These are phyloP conservation scores for Plodia interpunctella DNA, from an alignment of 1,140 invertebrate species.

Conservation along the genomic window DNA sequence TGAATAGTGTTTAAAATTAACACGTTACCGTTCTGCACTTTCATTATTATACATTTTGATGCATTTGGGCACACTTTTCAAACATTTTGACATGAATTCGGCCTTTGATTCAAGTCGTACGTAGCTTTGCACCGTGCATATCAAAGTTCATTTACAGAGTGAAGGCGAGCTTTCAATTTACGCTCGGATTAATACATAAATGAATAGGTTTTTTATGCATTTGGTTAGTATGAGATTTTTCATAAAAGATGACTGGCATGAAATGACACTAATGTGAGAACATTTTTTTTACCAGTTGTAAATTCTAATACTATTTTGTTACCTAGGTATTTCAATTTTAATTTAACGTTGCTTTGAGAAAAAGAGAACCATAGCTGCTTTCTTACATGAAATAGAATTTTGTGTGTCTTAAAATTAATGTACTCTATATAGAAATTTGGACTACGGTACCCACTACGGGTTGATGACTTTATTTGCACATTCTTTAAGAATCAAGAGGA, in stretches of 20 bases:
- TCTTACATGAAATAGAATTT: no score
- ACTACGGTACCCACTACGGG: no score
- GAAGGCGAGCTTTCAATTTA: constrained; percentile 3
- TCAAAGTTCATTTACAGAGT: constrained; percentile 12
- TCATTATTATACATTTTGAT: constrained; percentile 22
- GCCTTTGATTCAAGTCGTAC: constrained; percentile 33
- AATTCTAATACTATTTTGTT: no score
- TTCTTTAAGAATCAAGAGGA: no score
- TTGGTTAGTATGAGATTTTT: not conserved
- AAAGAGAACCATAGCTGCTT: no score
- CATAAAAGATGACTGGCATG: not conserved
- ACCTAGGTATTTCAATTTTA: no score
- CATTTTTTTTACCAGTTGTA: no score
- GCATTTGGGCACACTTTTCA: constrained; percentile 41
- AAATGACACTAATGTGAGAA: not conserved
- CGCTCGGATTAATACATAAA: not conserved
- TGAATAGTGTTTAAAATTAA: not conserved
- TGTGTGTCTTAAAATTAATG: no score
- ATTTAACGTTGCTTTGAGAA: no score
- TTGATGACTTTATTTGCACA: no score
- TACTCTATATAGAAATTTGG: no score
- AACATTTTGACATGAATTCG: constrained; percentile 45
- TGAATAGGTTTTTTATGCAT: constrained; percentile 2
- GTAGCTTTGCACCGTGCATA: constrained; percentile 9
- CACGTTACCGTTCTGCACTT: not conserved